Evolutionary conservation across 2,113 vertebrate species (phyloP).

Genomic region (Tilapia sparmanii): DNA sequence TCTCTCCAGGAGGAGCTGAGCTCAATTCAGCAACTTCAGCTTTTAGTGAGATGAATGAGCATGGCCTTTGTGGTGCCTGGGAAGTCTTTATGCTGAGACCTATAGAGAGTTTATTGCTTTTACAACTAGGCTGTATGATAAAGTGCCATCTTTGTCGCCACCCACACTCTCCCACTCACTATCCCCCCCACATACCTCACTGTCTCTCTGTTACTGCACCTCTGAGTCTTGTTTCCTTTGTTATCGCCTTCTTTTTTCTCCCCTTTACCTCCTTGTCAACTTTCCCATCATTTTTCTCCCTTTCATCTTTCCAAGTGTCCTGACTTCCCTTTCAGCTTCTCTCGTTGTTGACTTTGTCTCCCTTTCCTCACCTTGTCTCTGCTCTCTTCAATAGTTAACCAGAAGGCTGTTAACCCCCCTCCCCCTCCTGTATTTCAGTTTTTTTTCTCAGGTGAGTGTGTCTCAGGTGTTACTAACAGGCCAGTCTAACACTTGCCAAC

Average conservation of each 20-base stretch:
- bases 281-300: not conserved
- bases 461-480: not conserved
- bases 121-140: conserved; percentile 39
- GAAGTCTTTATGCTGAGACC: conserved; percentile 53
- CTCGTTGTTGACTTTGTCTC: not conserved
- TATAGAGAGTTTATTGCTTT: conserved; percentile 53
- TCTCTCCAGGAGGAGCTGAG: not conserved
- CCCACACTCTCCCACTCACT: conserved; percentile 9
- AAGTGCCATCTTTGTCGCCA: conserved; percentile 35
- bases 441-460: not conserved
- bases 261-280: not conserved
- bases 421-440: not conserved
- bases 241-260: not conserved
- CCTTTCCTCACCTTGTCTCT: not conserved
- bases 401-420: not conserved
- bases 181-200: not conserved
- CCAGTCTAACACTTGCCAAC: not conserved
- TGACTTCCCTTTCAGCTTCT: not conserved
- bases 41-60: conserved; percentile 58
- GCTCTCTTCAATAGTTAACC: not conserved
- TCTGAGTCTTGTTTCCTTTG: not conserved
- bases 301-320: not conserved
- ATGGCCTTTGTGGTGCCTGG: conserved; percentile 38
- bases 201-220: not conserved
- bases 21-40: conserved; percentile 41